Percentiles rank a stretch among this genome's conserved stretches.
Conservation (phyloP, 2,888 invertebrate genomes). For the Cryptus armator region DNA sequence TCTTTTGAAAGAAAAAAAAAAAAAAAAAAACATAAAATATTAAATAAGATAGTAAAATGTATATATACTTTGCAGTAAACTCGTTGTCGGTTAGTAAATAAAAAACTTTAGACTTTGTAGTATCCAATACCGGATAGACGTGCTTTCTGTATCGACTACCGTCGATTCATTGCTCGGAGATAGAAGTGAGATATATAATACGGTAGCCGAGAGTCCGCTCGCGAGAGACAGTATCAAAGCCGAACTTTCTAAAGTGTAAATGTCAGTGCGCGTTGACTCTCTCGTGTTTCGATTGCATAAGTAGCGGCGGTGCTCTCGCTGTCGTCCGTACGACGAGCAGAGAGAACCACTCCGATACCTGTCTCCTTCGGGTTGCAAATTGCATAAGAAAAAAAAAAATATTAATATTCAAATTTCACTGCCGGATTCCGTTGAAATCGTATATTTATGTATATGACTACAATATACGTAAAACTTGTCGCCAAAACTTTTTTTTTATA, state of each 20-base stretch:
- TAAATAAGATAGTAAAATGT: conserved; percentile 32
- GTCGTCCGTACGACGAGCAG: conserved; percentile 58
- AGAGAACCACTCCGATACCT: conserved; percentile 41
- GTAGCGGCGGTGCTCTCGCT: conserved; percentile 54
- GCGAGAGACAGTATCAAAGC: conserved; percentile 68
- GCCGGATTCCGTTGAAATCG: conserved; percentile 23
- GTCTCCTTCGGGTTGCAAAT: conserved; percentile 35
- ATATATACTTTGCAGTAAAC: conserved; percentile 26
- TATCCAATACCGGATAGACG: conserved; percentile 31
- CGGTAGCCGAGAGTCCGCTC: conserved; percentile 33
- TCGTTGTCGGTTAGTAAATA: conserved; percentile 35
- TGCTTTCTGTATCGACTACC: conserved; percentile 22
- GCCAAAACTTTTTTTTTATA: neutral
- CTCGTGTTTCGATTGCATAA: conserved; percentile 77
- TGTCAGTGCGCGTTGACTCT: conserved; percentile 78
- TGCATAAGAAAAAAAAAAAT: conserved; percentile 57
- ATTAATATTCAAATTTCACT: conserved; percentile 45
- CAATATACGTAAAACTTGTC: neutral
- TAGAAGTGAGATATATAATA: conserved; percentile 44
- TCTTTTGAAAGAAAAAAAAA: neutral
- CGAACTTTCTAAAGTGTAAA: conserved; percentile 84
- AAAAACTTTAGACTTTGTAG: conserved; percentile 15
- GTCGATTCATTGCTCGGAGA: conserved; percentile 41
- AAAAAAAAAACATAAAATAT: conserved; percentile 6
- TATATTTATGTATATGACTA: neutral